These are phyloP conservation scores for Uropetala carovei DNA, from an alignment of 2,888 invertebrate species.

Conservation along the genomic window DNA sequence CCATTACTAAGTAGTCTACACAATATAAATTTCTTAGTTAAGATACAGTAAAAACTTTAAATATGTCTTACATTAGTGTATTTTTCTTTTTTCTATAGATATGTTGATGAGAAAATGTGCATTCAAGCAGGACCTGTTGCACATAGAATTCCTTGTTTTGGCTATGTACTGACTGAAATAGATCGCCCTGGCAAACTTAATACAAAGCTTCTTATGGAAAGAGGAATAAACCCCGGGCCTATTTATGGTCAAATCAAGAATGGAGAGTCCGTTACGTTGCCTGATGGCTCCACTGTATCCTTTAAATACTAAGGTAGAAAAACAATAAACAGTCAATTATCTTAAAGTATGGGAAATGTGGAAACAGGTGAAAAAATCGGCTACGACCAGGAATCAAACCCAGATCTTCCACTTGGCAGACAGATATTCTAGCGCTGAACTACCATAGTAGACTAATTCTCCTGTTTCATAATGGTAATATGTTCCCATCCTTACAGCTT, in stretches of 20 bases:
- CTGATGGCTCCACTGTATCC: conserved; percentile 71
- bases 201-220: conserved; percentile 70
- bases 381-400: too few relatives aligned
- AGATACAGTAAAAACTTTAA: not conserved
- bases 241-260: conserved; percentile 73
- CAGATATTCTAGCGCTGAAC: too few relatives aligned
- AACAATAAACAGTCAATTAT: too few relatives aligned
- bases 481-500: too few relatives aligned
- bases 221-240: conserved; percentile 73
- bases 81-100: conserved; percentile 12
- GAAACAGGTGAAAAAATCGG: too few relatives aligned
- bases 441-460: too few relatives aligned
- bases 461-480: too few relatives aligned
- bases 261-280: conserved; percentile 72
- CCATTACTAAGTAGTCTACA: not conserved
- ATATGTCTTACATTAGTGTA: conserved; percentile 69
- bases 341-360: too few relatives aligned
- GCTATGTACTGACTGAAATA: conserved; percentile 73
- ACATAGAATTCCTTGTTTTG: conserved; percentile 74
- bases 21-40: conserved; percentile 18
- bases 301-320: too few relatives aligned
- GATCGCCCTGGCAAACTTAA: conserved; percentile 72
- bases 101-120: conserved; percentile 70
- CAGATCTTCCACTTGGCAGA: too few relatives aligned
- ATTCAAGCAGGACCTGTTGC: conserved; percentile 73